A percentile compares a stretch with the other conserved stretches of the same genome.
phyloP scores from a whole-genome alignment of 2,888 invertebrate species.

The Stramonita haemastoma region DNA sequence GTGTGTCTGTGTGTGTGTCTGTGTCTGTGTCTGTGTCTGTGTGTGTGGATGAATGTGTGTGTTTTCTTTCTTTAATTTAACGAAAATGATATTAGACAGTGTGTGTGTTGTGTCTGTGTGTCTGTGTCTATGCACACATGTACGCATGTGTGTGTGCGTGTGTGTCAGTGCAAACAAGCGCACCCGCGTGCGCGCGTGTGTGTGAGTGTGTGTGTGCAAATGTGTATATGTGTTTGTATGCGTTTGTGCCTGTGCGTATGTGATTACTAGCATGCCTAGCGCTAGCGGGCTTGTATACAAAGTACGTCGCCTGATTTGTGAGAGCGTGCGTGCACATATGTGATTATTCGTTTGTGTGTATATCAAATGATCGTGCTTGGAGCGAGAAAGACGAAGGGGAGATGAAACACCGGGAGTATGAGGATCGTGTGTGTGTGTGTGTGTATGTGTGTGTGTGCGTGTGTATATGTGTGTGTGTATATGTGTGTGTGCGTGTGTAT shows the following conservation, averaged over 20 bases:
- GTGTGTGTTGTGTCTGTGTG: background rate
- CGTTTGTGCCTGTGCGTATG: background rate
- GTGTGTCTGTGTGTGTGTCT: no score
- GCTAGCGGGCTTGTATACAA: no score
- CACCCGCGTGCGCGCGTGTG: background rate
- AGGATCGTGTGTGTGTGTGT: background rate
- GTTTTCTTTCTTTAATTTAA: no score
- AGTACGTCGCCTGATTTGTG: no score
- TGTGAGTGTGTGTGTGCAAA: background rate
- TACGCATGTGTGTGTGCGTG: background rate
- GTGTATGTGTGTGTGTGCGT: background rate
- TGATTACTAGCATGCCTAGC: background rate
- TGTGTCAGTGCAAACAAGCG: background rate
- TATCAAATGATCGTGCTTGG: no score
- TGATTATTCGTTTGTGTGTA: no score
- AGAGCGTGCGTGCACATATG: no score
- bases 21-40: no score
- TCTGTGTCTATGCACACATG: background rate
- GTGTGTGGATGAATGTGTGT: no score
- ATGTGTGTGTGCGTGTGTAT: background rate
- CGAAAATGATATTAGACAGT: no score
- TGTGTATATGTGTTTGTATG: background rate
- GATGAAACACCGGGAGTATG: no score
- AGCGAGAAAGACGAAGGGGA: no score
- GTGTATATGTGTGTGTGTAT: background rate